phyloP scores from a whole-genome alignment of 2,113 vertebrate species.

The Physeter macrocephalus region DNA sequence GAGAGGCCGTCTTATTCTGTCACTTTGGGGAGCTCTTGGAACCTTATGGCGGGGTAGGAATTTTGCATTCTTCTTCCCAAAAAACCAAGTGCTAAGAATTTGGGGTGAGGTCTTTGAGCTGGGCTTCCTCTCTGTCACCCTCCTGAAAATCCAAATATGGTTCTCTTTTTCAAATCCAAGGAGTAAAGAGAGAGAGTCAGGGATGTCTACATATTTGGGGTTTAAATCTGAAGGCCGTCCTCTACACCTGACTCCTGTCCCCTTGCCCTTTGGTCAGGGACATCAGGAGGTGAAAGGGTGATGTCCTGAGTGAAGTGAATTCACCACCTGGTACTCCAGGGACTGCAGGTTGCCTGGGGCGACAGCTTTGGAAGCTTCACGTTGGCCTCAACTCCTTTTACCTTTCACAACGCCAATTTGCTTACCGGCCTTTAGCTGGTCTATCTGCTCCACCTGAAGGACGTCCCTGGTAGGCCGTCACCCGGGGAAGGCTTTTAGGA shows the following conservation, averaged over 20 bases:
- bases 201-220: background rate
- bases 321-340: background rate
- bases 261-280: background rate
- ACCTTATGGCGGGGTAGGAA: background rate
- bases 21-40: background rate
- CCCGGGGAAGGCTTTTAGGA: background rate
- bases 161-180: background rate
- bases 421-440: background rate
- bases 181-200: background rate
- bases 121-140: background rate
- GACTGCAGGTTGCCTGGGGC: background rate
- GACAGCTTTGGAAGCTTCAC: background rate
- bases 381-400: background rate
- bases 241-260: background rate
- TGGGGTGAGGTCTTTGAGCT: background rate
- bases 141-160: background rate
- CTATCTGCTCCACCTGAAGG: conserved; percentile 25
- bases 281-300: background rate
- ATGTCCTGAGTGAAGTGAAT: background rate
- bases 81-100: background rate
- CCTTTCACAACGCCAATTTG: background rate
- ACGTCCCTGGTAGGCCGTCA: background rate
- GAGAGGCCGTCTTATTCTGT: background rate
- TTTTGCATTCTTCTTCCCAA: background rate
- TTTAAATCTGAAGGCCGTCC: background rate